Evolutionary conservation across 2,113 vertebrate species (phyloP).

Genomic region (Oreochromis niloticus): DNA sequence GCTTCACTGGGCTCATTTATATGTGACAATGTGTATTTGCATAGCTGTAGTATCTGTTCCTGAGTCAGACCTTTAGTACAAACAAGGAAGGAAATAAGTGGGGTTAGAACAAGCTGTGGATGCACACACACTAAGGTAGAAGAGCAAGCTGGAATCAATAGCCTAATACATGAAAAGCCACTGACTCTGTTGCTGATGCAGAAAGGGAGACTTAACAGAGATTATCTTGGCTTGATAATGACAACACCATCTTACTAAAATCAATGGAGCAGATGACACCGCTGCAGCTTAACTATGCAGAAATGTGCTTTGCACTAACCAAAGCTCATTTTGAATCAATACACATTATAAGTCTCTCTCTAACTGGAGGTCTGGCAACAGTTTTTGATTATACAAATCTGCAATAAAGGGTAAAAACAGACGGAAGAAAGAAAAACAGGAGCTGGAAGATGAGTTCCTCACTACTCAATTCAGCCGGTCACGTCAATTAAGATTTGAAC

Average conservation of each 20-base stretch:
- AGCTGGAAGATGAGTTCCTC: slow-evolving; percentile 59
- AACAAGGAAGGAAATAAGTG: background rate
- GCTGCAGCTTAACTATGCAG: slow-evolving; percentile 25
- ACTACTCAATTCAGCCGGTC: slow-evolving; percentile 63
- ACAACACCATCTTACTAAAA: slow-evolving; percentile 42
- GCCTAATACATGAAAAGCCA: background rate
- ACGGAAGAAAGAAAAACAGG: slow-evolving; percentile 10
- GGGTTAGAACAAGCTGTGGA: background rate
- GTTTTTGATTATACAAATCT: slow-evolving; percentile 48
- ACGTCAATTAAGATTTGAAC: slow-evolving; percentile 76
- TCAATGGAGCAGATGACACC: slow-evolving; percentile 41
- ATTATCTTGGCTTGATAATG: slow-evolving; percentile 51
- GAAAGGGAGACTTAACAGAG: slow-evolving; percentile 11
- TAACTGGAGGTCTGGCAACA: background rate
- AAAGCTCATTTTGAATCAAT: slow-evolving; percentile 31
- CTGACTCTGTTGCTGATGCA: slow-evolving; percentile 6
- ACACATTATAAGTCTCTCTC: background rate
- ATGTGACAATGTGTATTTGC: background rate
- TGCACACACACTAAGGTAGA: background rate
- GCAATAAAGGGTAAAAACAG: background rate
- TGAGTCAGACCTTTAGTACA: background rate
- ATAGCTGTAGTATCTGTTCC: background rate
- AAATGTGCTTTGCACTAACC: slow-evolving; percentile 29
- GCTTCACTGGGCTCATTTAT: background rate
- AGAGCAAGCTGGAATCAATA: slow-evolving; percentile 7